Percentiles rank a stretch among this genome's conserved stretches.
phyloP scores from a whole-genome alignment of 2,113 vertebrate genomes.

The Hyperopisus bebe region DNA sequence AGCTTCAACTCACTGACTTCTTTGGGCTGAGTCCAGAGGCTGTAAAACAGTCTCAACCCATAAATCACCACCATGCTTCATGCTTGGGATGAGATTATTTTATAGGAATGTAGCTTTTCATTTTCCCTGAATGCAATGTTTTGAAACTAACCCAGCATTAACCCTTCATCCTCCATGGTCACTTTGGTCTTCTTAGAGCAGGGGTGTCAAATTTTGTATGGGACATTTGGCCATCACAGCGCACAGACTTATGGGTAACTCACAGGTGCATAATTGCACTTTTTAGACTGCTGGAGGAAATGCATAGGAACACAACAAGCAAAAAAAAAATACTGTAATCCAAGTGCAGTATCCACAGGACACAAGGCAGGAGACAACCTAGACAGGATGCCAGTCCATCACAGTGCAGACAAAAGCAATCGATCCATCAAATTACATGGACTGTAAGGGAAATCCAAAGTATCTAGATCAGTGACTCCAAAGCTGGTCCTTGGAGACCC shows the following conservation, averaged over 20 bases:
- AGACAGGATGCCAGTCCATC: too few relatives aligned
- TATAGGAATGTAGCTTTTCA: background rate
- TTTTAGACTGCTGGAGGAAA: background rate
- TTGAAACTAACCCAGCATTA: background rate
- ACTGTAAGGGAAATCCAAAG: background rate
- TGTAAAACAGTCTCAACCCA: background rate
- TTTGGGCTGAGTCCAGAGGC: background rate
- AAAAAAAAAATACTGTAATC: background rate
- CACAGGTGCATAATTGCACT: background rate
- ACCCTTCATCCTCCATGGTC: background rate
- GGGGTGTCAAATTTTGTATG: background rate
- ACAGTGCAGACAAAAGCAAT: background rate
- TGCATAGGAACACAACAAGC: background rate
- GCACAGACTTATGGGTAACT: background rate
- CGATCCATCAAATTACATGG: background rate
- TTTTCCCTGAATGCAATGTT: background rate
- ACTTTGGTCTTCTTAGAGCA: background rate
- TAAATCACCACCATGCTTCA: background rate
- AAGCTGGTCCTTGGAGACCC: background rate
- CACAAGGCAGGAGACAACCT: background rate
- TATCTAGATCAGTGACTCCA: background rate
- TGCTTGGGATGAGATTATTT: background rate
- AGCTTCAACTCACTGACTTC: background rate
- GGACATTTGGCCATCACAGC: background rate
- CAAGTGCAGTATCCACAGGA: background rate